These are phyloP conservation scores for Eclectus roratus DNA, from an alignment of 2,113 vertebrate genomes.

Conservation along the genomic window DNA sequence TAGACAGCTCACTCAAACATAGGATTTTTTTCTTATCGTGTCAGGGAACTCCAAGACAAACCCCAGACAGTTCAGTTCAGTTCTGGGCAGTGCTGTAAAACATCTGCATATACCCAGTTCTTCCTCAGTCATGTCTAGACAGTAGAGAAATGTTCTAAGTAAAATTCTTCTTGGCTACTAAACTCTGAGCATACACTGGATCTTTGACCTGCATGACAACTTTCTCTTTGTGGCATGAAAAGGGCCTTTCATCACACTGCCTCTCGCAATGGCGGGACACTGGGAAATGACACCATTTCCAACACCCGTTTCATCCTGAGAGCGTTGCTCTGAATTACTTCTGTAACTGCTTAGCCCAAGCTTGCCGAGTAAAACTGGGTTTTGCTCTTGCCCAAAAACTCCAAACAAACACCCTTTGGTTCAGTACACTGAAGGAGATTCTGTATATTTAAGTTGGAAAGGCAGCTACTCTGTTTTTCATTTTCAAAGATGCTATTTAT, in stretches of 20 bases:
- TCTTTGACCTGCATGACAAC: slow-evolving; percentile 24
- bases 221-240: slow-evolving; percentile 29
- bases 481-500: background rate
- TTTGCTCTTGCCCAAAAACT: background rate
- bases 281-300: background rate
- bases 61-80: background rate
- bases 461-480: background rate
- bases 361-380: background rate
- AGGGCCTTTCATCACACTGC: slow-evolving; percentile 31
- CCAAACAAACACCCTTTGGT: background rate
- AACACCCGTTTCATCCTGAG: background rate
- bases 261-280: background rate
- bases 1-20: background rate
- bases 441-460: background rate
- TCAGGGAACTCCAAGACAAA: background rate
- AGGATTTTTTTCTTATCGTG: background rate
- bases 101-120: background rate
- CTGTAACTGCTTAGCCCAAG: background rate
- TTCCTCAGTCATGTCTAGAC: background rate
- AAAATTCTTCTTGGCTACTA: background rate
- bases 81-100: background rate
- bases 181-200: slow-evolving; percentile 6
- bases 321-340: background rate
- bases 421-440: background rate
- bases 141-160: background rate